Percentiles rank a stretch among this genome's conserved stretches.
Conservation (phyloP, 2,797 vertebrate genomes). For the Poecile montanus region DNA sequence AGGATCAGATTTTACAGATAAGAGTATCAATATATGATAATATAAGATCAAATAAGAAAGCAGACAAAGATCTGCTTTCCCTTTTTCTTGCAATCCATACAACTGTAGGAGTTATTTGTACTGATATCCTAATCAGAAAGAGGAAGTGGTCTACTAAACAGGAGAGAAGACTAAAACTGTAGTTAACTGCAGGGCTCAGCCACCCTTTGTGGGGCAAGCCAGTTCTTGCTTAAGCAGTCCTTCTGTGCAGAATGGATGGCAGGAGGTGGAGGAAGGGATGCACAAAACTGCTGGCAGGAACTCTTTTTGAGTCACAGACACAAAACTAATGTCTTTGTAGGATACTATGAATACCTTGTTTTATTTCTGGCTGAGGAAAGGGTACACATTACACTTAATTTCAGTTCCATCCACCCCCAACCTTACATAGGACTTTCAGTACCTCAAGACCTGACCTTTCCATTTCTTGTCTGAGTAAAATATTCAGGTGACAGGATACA, state of each 20-base stretch:
- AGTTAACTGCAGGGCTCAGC: not conserved
- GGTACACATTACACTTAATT: not conserved
- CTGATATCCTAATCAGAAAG: not conserved
- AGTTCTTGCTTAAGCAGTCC: not conserved
- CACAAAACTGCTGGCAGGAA: not conserved
- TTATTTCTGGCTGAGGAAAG: not conserved
- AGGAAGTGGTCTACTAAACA: not conserved
- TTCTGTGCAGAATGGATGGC: not conserved
- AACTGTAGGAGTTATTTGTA: not conserved
- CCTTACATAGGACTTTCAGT: not conserved
- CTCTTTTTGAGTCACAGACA: not conserved
- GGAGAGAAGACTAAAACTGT: not conserved
- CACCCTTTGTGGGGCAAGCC: not conserved
- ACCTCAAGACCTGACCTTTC: not conserved
- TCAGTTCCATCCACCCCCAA: not conserved
- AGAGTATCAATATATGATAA: not conserved
- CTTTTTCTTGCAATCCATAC: not conserved
- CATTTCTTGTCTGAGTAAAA: not conserved
- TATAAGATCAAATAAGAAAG: not conserved
- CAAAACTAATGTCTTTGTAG: not conserved
- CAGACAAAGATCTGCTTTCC: not conserved
- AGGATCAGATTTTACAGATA: not conserved
- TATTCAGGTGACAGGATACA: not conserved
- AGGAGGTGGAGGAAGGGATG: not conserved
- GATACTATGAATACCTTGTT: not conserved